phyloP scores from a whole-genome alignment of 2,888 invertebrate species.

The Drosophila paramelanica region DNA sequence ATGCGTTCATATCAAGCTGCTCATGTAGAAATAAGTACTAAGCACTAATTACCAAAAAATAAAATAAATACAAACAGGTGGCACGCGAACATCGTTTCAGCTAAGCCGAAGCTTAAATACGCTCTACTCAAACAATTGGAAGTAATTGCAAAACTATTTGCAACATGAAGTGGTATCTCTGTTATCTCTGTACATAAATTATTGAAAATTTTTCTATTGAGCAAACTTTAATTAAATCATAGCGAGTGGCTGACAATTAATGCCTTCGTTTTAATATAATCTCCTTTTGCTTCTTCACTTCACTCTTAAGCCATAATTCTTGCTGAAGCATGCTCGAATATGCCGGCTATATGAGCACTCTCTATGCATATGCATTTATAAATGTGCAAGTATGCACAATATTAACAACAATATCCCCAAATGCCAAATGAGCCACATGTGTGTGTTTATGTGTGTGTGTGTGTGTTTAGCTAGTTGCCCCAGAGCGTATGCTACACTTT shows the following conservation, averaged over 20 bases:
- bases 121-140: neutral
- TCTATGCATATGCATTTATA: conserved; percentile 7
- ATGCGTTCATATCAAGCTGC: conserved; percentile 44
- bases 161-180: no score
- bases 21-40: conserved; percentile 60
- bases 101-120: conserved; percentile 35
- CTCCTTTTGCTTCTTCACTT: no score
- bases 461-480: conserved; percentile 60
- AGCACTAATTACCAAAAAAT: conserved; percentile 70
- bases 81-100: neutral
- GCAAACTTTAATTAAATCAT: no score
- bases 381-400: conserved; percentile 8
- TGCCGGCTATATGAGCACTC: neutral
- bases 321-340: neutral
- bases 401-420: conserved; percentile 17
- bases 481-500: conserved; percentile 78
- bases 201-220: no score
- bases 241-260: no score
- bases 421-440: conserved; percentile 15
- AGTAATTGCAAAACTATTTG: no score
- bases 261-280: no score
- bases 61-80: conserved; percentile 32
- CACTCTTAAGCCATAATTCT: neutral
- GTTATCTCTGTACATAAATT: no score
- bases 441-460: conserved; percentile 14